Conservation (phyloP, 2,888 invertebrate genomes). For the Pyrrhosoma nymphula region DNA sequence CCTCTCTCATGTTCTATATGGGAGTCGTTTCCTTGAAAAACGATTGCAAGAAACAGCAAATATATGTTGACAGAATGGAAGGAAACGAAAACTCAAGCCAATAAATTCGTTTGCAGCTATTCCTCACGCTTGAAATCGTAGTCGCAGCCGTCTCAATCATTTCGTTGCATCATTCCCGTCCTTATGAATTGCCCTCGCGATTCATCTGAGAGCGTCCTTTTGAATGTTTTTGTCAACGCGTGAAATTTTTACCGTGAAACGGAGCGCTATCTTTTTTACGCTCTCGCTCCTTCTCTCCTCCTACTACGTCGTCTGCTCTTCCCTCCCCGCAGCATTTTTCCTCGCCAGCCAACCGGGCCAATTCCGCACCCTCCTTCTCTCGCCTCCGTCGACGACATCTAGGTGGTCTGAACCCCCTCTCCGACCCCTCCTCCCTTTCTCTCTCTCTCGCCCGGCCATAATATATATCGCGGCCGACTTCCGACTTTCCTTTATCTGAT, state of each 20-base stretch:
- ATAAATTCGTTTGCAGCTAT: not conserved
- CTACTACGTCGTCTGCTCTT: not conserved
- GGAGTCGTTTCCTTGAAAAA: not conserved
- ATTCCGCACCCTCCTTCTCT: not conserved
- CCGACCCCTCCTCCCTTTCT: not conserved
- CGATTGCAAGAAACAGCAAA: not conserved
- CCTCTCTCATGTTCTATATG: not conserved
- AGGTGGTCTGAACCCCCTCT: not conserved
- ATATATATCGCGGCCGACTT: conserved; percentile 63
- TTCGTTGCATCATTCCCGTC: conserved; percentile 29
- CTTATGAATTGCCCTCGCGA: conserved; percentile 54
- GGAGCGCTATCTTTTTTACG: conserved; percentile 2
- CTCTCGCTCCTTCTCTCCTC: not conserved
- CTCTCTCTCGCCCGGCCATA: conserved; percentile 2
- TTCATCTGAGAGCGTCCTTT: not conserved
- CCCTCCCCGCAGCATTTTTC: conserved; percentile 21
- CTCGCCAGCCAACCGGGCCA: not conserved
- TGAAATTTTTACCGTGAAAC: no score
- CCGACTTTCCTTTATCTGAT: conserved; percentile 60
- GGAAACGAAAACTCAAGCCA: not conserved
- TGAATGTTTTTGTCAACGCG: conserved; percentile 35
- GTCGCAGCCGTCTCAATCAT: conserved; percentile 41
- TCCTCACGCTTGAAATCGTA: not conserved
- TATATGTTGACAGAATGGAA: not conserved
- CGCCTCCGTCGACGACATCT: not conserved